Percentiles rank a stretch among this genome's conserved stretches.
These are phyloP conservation scores for Drosophila jambulina DNA, from an alignment of 1,140 invertebrate genomes.

Conservation along the genomic window DNA sequence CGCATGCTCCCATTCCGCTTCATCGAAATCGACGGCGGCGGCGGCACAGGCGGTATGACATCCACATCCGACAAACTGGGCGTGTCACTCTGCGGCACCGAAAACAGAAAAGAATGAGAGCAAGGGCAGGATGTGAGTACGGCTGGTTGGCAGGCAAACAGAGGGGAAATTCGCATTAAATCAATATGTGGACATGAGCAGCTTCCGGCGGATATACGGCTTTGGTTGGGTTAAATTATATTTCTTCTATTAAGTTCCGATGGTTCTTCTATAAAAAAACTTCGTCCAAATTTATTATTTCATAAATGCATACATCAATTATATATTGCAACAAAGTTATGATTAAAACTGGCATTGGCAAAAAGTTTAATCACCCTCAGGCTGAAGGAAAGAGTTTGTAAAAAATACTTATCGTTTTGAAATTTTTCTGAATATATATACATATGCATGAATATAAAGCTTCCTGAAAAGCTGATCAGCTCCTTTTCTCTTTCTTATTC, in stretches of 20 bases:
- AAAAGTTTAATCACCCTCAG: background rate
- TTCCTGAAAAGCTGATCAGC: background rate
- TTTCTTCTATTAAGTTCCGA: background rate
- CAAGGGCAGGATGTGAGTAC: constrained; percentile 36
- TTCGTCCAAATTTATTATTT: background rate
- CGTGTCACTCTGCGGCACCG: constrained; percentile 68
- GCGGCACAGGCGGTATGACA: constrained; percentile 80
- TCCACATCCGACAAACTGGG: constrained; percentile 80
- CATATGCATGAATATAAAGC: background rate
- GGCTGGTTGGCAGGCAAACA: constrained; percentile 36
- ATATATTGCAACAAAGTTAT: background rate
- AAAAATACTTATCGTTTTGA: no score
- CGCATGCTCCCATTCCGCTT: constrained; percentile 81
- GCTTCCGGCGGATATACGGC: constrained; percentile 51
- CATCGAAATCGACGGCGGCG: constrained; percentile 70
- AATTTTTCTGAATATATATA: no score
- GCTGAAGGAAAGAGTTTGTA: background rate
- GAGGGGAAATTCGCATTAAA: constrained; percentile 55
- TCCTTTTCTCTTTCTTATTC: background rate
- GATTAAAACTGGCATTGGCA: background rate
- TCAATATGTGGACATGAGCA: constrained; percentile 56
- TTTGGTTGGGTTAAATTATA: background rate
- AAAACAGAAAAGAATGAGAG: constrained; percentile 1
- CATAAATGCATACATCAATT: background rate
- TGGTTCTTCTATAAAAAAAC: background rate